Conservation (phyloP, 2,113 vertebrate genomes). For the Cisticola juncidis region DNA sequence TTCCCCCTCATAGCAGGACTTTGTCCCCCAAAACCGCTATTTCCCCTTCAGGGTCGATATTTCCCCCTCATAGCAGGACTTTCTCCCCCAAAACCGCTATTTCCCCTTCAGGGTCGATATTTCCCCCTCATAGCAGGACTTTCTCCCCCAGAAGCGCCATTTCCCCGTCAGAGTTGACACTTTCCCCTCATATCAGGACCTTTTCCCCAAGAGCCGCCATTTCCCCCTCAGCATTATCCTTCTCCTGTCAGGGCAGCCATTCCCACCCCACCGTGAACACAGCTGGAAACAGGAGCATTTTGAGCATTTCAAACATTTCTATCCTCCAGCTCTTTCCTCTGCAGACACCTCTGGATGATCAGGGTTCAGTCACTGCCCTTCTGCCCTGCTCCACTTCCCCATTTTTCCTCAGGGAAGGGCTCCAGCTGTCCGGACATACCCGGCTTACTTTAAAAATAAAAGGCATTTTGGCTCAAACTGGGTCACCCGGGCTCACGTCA, state of each 20-base stretch:
- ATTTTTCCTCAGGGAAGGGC: background rate
- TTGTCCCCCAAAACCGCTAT: background rate
- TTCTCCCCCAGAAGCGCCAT: background rate
- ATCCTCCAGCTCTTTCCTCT: fast-evolving
- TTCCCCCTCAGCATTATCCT: background rate
- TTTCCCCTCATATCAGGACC: background rate
- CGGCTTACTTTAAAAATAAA: background rate
- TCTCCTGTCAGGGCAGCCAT: background rate
- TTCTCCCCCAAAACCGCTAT: background rate
- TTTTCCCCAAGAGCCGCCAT: background rate
- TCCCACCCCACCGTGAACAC: fast-evolving
- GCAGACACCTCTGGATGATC: fast-evolving
- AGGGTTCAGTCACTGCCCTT: background rate
- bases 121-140: background rate
- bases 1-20: too few species aligned
- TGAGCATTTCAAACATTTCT: background rate
- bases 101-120: background rate
- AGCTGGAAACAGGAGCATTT: fast-evolving
- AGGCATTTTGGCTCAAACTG: background rate
- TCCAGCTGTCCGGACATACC: background rate
- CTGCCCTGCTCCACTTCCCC: background rate
- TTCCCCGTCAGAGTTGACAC: background rate
- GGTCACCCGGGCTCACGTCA: background rate
- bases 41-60: too few species aligned
- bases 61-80: too few species aligned